Evolutionary conservation across 1,140 invertebrate species (phyloP), one percentile per base, ranked within the genome.

Genomic region (Coptotermes formosanus): DNA sequence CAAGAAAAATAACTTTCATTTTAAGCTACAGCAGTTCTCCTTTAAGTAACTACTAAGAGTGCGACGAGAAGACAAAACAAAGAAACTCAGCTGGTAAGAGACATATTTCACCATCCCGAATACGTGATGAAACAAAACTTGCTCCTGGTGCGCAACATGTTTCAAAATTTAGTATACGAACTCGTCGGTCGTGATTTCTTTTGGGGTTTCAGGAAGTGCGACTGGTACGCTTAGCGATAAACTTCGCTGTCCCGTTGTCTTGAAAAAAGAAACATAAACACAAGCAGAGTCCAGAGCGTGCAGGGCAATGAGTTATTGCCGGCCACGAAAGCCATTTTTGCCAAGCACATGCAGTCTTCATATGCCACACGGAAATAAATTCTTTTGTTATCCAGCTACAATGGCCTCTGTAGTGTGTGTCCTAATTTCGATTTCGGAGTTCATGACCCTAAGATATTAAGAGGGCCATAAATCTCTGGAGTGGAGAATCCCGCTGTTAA

Each of bases 401-500:
- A 64, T 64, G 59, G 59, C 1, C 21, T 23, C 7, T 64, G 59
- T 1, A 64, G 12, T 21, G 6, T 75, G 25, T 30, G 25, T 75
- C n/a, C 14, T 0, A 30, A 75, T 25, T 30, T n/a, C n/a, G n/a
- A 75, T 75, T 75, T 75, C 64, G 25, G n/a, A 75, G n/a, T 75
- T 75, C 64, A 30, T 16, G 64, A 75, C 25, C n/a, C 8, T n/a
- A 21, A 64, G 59, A 25, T 23, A 21, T 25, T 30, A 25, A 3
- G 3, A 6, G n/a, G n/a, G 7, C 64, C 6, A 75, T 75, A 75
- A 30, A 30, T 75, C 64, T 75, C 9, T 75, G n/a, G 64, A 30
- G 64, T 30, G n/a, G 64, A 75, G 64, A 75, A n/a, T 75, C 64
- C 64, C n/a, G 64, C 64, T 75, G 64, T 30, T 75, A n/a, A 75